A percentile compares a stretch with the other conserved stretches of the same genome.
Evolutionary conservation across 2,113 vertebrate genomes (phyloP).

Genomic region (Etia nguti): DNA sequence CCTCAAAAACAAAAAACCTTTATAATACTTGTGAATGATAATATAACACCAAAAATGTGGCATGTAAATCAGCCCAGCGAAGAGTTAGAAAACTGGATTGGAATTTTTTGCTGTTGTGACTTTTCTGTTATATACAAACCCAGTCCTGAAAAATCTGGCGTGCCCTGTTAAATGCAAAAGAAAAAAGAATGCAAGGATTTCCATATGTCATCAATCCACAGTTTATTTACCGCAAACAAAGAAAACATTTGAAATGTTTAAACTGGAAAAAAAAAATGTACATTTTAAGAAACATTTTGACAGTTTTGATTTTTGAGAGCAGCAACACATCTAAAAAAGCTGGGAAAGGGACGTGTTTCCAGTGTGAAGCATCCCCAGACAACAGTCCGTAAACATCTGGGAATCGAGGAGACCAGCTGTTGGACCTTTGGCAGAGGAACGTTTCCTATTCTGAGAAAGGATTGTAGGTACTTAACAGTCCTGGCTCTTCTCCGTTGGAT

Average conservation of each 20-base stretch:
- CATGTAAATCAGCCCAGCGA: background rate
- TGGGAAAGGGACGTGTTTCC: accelerated
- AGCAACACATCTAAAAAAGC: background rate
- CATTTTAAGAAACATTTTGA: background rate
- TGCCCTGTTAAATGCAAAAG: background rate
- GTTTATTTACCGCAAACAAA: background rate
- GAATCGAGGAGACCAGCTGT: background rate
- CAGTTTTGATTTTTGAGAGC: background rate
- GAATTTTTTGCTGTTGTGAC: background rate
- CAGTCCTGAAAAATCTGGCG: background rate
- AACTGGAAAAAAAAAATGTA: background rate
- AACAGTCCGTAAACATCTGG: background rate
- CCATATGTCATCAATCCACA: background rate
- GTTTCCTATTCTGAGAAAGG: background rate
- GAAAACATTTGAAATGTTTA: background rate
- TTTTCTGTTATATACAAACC: background rate
- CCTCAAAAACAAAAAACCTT: background rate
- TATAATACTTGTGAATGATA: background rate
- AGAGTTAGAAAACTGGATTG: background rate
- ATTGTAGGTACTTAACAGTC: background rate
- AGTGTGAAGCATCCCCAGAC: background rate
- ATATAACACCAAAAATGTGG: background rate
- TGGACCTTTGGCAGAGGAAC: background rate
- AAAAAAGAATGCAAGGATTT: background rate
- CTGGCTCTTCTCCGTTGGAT: background rate